A percentile compares a stretch with the other conserved stretches of the same genome.
These are phyloP conservation scores for Phoenicopterus ruber DNA, from an alignment of 2,113 vertebrate species.

Conservation along the genomic window DNA sequence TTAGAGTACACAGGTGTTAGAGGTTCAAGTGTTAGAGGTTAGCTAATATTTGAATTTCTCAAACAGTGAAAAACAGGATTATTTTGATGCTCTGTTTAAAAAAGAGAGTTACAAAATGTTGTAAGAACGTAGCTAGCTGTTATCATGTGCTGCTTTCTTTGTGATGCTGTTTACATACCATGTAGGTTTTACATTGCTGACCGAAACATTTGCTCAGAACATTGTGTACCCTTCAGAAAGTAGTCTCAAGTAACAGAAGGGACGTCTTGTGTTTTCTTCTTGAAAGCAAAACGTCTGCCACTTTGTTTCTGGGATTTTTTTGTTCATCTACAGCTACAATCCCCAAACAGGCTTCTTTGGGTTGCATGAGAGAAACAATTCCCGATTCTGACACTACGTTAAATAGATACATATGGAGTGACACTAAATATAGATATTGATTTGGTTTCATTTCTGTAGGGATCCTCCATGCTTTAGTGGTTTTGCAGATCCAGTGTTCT, in stretches of 20 bases:
- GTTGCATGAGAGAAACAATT: neutral
- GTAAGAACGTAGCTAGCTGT: neutral
- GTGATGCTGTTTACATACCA: neutral
- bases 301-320: neutral
- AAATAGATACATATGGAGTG: neutral
- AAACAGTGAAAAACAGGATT: neutral
- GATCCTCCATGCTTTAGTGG: neutral
- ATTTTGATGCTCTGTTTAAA: neutral
- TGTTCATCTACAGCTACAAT: neutral
- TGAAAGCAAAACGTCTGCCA: neutral
- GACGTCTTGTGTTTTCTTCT: accelerated
- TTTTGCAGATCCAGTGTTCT: neutral
- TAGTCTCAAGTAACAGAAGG: neutral
- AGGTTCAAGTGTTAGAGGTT: neutral
- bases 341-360: neutral
- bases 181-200: neutral
- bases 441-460: neutral
- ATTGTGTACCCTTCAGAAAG: neutral
- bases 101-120: neutral
- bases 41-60: neutral
- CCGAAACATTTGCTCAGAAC: neutral
- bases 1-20: neutral
- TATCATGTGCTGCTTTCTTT: neutral
- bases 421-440: neutral
- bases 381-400: accelerated